phyloP scores from a whole-genome alignment of 2,888 invertebrate species.

The Malthinus flaveolus region DNA sequence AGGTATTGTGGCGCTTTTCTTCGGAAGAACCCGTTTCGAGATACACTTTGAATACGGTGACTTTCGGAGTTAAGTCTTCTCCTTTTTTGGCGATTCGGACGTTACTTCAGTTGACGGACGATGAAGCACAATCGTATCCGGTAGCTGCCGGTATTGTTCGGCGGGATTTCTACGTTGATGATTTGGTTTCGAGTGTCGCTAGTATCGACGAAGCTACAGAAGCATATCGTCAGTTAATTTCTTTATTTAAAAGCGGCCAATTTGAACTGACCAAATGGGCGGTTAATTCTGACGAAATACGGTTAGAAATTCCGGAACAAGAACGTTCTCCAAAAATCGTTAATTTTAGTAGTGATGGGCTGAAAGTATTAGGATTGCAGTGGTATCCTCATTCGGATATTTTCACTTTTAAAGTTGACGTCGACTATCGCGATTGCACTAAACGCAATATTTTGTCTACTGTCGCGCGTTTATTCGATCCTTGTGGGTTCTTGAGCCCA shows the following conservation, averaged over 20 bases:
- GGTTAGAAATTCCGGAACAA: too few relatives aligned
- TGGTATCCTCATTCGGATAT: too few relatives aligned
- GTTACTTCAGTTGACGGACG: constrained; percentile 22
- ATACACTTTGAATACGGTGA: constrained; percentile 30
- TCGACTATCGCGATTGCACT: background rate
- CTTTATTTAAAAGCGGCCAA: background rate
- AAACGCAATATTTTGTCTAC: background rate
- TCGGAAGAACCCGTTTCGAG: constrained; percentile 8
- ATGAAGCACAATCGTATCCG: too few relatives aligned
- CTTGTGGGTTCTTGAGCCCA: background rate
- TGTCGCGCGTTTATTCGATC: background rate
- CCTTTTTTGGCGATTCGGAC: constrained; percentile 31
- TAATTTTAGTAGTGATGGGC: too few relatives aligned
- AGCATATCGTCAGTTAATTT: background rate
- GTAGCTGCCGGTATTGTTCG: background rate
- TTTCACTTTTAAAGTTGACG: too few relatives aligned
- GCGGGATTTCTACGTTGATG: constrained; percentile 1
- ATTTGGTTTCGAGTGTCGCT: background rate
- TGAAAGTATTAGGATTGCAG: too few relatives aligned
- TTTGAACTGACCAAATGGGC: background rate
- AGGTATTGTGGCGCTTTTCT: constrained; percentile 21
- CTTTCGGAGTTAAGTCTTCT: constrained; percentile 33
- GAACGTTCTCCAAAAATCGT: too few relatives aligned
- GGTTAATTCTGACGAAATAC: too few relatives aligned
- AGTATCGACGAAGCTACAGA: background rate